These are phyloP conservation scores for Pyrrhia umbra DNA, from an alignment of 2,888 invertebrate species.

Conservation along the genomic window DNA sequence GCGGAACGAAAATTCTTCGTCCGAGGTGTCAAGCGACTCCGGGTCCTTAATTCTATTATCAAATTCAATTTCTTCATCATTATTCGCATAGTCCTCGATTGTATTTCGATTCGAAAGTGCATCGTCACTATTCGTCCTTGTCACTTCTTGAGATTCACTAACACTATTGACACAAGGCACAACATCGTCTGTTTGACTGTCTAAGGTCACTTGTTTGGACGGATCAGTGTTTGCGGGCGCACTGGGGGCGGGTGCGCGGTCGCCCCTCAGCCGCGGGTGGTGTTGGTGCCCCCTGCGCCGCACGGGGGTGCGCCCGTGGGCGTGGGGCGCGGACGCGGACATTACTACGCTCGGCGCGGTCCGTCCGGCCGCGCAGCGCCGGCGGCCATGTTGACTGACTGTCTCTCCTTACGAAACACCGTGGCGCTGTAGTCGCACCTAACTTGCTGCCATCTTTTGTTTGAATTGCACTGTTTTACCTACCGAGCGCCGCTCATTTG, in stretches of 20 bases:
- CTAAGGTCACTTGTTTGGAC: constrained; percentile 88
- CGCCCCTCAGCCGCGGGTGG: constrained; percentile 92
- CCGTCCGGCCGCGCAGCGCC: constrained; percentile 87
- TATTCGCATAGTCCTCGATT: constrained; percentile 80
- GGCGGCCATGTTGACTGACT: constrained; percentile 91
- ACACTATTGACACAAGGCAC: constrained; percentile 90
- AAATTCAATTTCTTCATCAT: constrained; percentile 82
- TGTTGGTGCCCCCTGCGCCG: constrained; percentile 94
- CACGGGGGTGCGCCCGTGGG: constrained; percentile 90
- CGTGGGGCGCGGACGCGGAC: constrained; percentile 91
- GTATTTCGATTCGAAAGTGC: constrained; percentile 88
- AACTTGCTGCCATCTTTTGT: constrained; percentile 80
- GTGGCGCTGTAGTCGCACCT: constrained; percentile 83
- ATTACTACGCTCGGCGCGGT: constrained; percentile 86
- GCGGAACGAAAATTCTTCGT: constrained; percentile 85
- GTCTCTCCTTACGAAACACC: constrained; percentile 70
- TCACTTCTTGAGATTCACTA: constrained; percentile 90
- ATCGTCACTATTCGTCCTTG: constrained; percentile 90
- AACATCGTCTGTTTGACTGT: constrained; percentile 85
- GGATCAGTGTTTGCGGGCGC: constrained; percentile 75
- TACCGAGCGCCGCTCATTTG: constrained; percentile 67
- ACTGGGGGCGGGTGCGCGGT: constrained; percentile 89
- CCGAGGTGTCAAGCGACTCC: constrained; percentile 81
- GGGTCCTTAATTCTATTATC: constrained; percentile 77
- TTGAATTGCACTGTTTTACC: constrained; percentile 82